Evolutionary conservation across 1,140 invertebrate species (phyloP).

Genomic region (Pentalonia nigronervosa): DNA sequence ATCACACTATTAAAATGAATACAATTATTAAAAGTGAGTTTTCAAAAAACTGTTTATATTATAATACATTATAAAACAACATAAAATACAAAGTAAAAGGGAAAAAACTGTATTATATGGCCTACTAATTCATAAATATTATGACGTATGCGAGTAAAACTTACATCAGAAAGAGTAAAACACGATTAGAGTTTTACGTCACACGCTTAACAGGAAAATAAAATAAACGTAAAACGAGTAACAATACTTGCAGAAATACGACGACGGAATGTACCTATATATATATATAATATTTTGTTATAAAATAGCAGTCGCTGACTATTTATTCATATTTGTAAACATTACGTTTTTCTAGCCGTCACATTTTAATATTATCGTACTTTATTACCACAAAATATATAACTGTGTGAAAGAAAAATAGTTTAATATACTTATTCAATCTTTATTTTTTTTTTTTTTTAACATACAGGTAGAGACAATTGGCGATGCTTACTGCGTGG

Average conservation of each 20-base stretch:
- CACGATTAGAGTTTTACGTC: neutral
- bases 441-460: constrained; percentile 21
- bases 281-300: neutral
- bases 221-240: neutral
- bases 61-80: neutral
- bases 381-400: neutral
- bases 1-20: neutral
- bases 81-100: neutral
- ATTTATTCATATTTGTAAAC: neutral
- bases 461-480: constrained; percentile 84
- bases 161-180: neutral
- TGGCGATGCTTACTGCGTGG: constrained; percentile 94
- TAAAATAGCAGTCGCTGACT: neutral
- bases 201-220: neutral
- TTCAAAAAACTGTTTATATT: neutral
- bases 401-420: neutral
- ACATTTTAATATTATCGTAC: neutral
- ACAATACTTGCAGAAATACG: neutral
- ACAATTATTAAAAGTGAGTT: neutral
- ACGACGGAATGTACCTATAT: neutral
- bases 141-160: neutral
- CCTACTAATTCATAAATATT: neutral
- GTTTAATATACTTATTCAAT: neutral
- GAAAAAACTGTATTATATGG: neutral
- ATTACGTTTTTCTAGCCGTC: neutral